Evolutionary conservation across 2,797 vertebrate genomes (phyloP).

Genomic region (Meda fulgida): DNA sequence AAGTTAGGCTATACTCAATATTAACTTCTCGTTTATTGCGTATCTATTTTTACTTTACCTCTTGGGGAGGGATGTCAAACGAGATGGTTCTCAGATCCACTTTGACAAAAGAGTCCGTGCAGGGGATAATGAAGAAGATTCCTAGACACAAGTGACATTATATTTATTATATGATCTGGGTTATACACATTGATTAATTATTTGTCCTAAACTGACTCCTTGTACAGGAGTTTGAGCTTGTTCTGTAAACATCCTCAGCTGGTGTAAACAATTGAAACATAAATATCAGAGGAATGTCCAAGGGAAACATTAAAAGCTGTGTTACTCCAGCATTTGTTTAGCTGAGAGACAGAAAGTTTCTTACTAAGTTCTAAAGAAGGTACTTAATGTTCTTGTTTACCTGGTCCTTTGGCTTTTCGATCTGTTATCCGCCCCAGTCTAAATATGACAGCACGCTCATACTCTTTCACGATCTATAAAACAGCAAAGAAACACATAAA

Average conservation of each 20-base stretch:
- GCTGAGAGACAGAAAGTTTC: background rate
- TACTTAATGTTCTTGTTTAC: constrained; percentile 58
- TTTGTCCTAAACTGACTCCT: background rate
- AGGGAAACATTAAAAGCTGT: background rate
- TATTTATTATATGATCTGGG: background rate
- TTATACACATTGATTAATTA: background rate
- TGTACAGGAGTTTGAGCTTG: background rate
- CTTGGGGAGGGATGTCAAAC: constrained; percentile 85
- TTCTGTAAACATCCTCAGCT: background rate
- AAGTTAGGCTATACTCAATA: background rate
- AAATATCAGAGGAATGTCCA: background rate
- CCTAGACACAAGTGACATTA: constrained; percentile 63
- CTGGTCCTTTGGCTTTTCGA: constrained; percentile 81
- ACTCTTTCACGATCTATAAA: constrained; percentile 81
- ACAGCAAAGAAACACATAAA: background rate
- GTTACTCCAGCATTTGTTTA: background rate
- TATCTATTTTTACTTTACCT: constrained; percentile 67
- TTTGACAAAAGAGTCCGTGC: constrained; percentile 79
- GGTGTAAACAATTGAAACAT: background rate
- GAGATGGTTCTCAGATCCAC: constrained; percentile 83
- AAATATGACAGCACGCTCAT: constrained; percentile 83
- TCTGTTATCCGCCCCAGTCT: constrained; percentile 81
- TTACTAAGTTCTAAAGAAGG: background rate
- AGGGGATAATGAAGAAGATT: constrained; percentile 81
- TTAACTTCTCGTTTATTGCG: background rate